Base-by-base conservation (phyloP, 2,888 invertebrate genomes). In the Microdon myrmicae region DNA sequence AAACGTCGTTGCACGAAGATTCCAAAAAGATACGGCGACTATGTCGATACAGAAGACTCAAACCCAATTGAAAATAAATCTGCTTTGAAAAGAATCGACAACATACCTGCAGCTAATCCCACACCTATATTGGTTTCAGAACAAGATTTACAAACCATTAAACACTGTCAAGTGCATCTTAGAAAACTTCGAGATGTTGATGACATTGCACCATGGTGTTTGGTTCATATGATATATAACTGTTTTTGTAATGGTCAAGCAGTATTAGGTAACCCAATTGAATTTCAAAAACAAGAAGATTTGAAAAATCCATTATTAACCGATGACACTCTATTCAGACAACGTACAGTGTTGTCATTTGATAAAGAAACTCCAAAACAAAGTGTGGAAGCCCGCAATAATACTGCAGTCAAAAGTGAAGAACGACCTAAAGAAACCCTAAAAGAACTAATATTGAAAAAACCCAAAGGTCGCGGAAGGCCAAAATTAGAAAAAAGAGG, bases 181-280 rank as follows among this genome's bases (percentile, higher is more conserved):
- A 70, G 71, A 1, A 74, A 72, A 8, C 60, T 81, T 20, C 58
- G 73, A 2, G 68, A 72, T 39, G 71, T 80, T 59, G 71, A 78
- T 17, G 82, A 84, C 69, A 72, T 87, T 32, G 83, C 85, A 58
- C 84, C 85, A 1, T 87, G 83, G 81, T 89, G 89, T 70, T 84
- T 88, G 83, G 80, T 84, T 2, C 89, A 89, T 72, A 81, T 83
- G 68, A 74, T 86, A 35, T 87, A 89, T 70, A 84, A 85, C 71
- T 89, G 89, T 75, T 84, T 84, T 73, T 89, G 88, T 72, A 82
- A 82, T 67, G 83, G 84, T 2, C 61, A 71, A 1, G 70, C 74
- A 0, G 29, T 59, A 0, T 73, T 74, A 4, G 80, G 80, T 25
- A 73, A 72, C 35, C 73, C 75, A 0, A 67, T 77, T 6, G 16